phyloP scores from a whole-genome alignment of 1,140 invertebrate species.

The Heliconius congener region DNA sequence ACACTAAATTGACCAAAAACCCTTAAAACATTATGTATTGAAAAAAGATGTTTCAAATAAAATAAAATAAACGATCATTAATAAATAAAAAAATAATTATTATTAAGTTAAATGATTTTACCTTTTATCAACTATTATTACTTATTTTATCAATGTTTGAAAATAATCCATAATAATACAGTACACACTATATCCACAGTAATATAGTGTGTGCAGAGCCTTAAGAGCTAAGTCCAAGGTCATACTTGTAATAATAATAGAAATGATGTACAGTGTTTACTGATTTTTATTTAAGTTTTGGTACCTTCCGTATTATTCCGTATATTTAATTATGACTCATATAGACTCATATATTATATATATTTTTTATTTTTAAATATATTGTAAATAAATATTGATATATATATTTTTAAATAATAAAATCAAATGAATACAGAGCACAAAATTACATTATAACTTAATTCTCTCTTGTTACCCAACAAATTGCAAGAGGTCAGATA shows the following conservation, averaged over 20 bases:
- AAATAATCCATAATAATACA: background rate
- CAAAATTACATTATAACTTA: too few species aligned
- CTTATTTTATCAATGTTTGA: background rate
- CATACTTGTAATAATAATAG: background rate
- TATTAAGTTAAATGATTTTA: too few species aligned
- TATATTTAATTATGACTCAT: background rate
- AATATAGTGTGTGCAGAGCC: background rate
- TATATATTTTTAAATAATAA: too few species aligned
- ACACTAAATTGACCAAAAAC: background rate
- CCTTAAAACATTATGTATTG: too few species aligned
- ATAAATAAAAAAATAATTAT: too few species aligned
- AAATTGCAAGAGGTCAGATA: too few species aligned
- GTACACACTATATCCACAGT: background rate
- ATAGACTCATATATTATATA: background rate
- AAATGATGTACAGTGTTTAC: background rate
- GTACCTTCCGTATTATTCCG: background rate
- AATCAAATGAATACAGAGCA: too few species aligned
- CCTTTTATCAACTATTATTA: background rate
- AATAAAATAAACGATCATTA: background rate
- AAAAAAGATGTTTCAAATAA: background rate
- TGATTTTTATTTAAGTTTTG: background rate
- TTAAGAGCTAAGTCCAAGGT: conserved; percentile 4
- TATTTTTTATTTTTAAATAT: background rate
- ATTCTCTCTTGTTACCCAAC: too few species aligned
- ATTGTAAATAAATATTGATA: background rate